Evolutionary conservation across 2,888 invertebrate genomes (phyloP).

Genomic region (Aphrophora alni): DNA sequence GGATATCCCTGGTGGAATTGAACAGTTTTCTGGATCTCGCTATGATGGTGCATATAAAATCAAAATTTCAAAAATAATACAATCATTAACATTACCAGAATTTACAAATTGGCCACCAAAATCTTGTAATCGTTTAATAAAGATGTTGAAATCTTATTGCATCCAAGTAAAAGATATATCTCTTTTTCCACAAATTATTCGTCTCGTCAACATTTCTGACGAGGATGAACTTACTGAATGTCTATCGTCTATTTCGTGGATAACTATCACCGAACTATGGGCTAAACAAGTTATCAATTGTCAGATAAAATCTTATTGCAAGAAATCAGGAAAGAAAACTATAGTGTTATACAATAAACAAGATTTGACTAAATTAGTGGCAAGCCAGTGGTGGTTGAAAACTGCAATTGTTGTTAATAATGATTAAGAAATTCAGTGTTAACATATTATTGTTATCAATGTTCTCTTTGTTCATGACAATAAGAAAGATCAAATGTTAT

Average conservation of each 20-base stretch:
- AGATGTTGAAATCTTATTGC: slow-evolving; percentile 43
- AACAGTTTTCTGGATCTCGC: slow-evolving; percentile 16
- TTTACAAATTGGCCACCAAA: slow-evolving; percentile 37
- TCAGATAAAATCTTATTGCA: neutral
- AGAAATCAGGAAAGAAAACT: neutral
- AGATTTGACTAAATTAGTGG: slow-evolving; percentile 14
- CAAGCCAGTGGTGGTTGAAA: slow-evolving; percentile 35
- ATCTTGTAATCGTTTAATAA: slow-evolving; percentile 28
- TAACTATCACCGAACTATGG: slow-evolving; percentile 49
- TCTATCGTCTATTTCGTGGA: slow-evolving; percentile 61
- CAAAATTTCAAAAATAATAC: slow-evolving; percentile 31
- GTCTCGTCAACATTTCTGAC: slow-evolving; percentile 58
- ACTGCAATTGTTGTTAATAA: neutral
- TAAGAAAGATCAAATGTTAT: no score
- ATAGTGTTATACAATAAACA: slow-evolving; percentile 24
- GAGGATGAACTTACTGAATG: slow-evolving; percentile 57
- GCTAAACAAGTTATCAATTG: slow-evolving; percentile 7
- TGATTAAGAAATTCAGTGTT: no score
- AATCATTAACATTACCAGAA: slow-evolving; percentile 31
- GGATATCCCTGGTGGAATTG: slow-evolving; percentile 20
- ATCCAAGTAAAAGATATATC: slow-evolving; percentile 28
- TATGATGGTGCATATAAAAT: slow-evolving; percentile 16
- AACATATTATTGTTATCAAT: no score
- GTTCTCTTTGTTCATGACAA: no score
- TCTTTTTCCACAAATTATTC: slow-evolving; percentile 52